phyloP scores from a whole-genome alignment of 2,113 vertebrate species.

The Mormyrus iriodes region DNA sequence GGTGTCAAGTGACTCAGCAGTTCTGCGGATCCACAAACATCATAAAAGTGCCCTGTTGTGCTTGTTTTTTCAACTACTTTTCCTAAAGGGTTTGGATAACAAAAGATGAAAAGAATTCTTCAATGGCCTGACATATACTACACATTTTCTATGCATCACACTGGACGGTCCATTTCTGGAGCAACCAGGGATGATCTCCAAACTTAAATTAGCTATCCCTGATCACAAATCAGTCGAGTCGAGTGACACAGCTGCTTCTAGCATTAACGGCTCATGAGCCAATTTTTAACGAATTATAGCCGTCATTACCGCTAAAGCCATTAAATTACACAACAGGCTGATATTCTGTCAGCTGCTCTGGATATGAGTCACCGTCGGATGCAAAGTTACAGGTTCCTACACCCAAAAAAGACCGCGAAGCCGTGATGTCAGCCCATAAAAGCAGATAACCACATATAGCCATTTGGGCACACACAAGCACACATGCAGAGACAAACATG shows the following conservation, averaged over 20 bases:
- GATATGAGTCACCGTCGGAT: neutral
- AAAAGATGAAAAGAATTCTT: neutral
- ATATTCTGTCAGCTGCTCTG: neutral
- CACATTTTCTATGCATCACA: neutral
- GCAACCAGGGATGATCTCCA: neutral
- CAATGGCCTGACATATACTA: neutral
- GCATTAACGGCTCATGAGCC: neutral
- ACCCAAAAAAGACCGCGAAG: neutral
- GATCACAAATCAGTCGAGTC: neutral
- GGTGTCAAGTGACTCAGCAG: slow-evolving; percentile 16
- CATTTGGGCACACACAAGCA: neutral
- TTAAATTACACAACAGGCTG: neutral
- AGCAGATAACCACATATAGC: neutral
- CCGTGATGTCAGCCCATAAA: slow-evolving; percentile 17
- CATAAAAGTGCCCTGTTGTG: neutral
- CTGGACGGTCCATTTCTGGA: neutral
- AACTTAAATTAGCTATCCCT: neutral
- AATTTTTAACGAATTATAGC: neutral
- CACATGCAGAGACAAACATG: neutral
- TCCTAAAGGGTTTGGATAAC: neutral
- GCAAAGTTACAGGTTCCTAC: neutral
- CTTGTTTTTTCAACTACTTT: neutral
- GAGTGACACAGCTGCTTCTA: neutral
- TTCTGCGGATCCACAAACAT: neutral
- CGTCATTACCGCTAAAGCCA: neutral